Conservation (phyloP, 2,113 vertebrate species). For the Sinocyclocheilus anophthalmus region DNA sequence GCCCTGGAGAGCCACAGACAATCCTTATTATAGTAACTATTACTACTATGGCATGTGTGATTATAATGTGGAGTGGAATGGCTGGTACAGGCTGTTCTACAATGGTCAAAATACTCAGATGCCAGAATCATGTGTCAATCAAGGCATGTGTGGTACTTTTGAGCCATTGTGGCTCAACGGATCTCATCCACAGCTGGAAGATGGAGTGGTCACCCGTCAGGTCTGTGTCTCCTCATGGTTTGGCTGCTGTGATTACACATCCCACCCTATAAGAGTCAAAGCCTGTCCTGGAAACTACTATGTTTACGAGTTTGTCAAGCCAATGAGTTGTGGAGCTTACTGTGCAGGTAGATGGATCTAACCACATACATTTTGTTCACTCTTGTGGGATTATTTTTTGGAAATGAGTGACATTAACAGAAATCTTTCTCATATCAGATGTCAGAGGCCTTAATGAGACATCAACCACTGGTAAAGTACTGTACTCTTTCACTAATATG, state of each 20-base stretch:
- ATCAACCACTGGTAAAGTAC: too few relatives aligned
- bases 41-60: not conserved
- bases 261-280: slow-evolving; percentile 19
- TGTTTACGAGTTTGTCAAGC: slow-evolving; percentile 20
- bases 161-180: not conserved
- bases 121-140: slow-evolving; percentile 14
- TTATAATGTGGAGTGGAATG: not conserved
- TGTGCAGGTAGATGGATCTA: not conserved
- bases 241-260: not conserved
- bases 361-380: too few relatives aligned
- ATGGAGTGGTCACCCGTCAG: slow-evolving; percentile 14
- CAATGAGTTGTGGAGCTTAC: not conserved
- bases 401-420: too few relatives aligned
- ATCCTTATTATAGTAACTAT: not conserved
- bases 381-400: too few relatives aligned
- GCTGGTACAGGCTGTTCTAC: slow-evolving; percentile 1
- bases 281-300: slow-evolving; percentile 19
- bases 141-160: not conserved
- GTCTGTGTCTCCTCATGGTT: not conserved
- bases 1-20: not conserved
- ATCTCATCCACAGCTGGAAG: not conserved
- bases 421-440: too few relatives aligned
- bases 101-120: not conserved
- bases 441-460: too few relatives aligned
- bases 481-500: too few relatives aligned